These are phyloP conservation scores for Polietes domitor DNA, from an alignment of 2,888 invertebrate species.

Conservation along the genomic window DNA sequence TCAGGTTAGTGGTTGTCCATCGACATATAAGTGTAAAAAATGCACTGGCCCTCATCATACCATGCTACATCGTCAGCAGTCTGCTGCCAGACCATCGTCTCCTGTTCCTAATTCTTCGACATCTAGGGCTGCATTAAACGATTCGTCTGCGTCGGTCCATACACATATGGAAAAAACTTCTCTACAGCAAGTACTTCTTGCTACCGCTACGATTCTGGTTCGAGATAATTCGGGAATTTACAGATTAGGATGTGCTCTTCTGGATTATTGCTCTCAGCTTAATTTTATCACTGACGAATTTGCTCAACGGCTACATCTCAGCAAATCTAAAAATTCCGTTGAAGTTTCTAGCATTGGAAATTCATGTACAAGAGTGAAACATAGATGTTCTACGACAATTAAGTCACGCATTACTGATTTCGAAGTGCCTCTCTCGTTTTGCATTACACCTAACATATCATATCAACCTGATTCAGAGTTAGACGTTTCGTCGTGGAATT, in stretches of 20 bases:
- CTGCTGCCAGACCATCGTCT: neutral
- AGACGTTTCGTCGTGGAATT: constrained; percentile 48
- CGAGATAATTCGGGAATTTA: constrained; percentile 35
- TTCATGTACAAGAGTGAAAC: constrained; percentile 46
- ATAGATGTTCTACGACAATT: constrained; percentile 49
- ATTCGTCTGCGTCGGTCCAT: neutral
- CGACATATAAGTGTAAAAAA: constrained; percentile 38
- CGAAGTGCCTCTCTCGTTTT: constrained; percentile 52
- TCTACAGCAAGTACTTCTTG: constrained; percentile 35
- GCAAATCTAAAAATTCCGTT: constrained; percentile 37
- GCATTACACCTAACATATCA: constrained; percentile 60
- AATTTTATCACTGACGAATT: constrained; percentile 61
- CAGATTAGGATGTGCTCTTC: constrained; percentile 50
- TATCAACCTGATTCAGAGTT: constrained; percentile 51
- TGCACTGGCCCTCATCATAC: constrained; percentile 25
- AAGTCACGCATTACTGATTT: constrained; percentile 55
- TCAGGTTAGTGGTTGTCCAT: constrained; percentile 38
- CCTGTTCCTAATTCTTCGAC: neutral
- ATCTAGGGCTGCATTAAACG: neutral
- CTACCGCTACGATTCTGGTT: constrained; percentile 55
- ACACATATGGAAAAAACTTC: constrained; percentile 47
- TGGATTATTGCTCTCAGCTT: constrained; percentile 61
- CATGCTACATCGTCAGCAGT: constrained; percentile 21
- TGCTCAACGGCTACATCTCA: constrained; percentile 45
- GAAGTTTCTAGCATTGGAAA: constrained; percentile 63